These are phyloP conservation scores for Syrphus vitripennis DNA, from an alignment of 2,888 invertebrate genomes.

Conservation along the genomic window DNA sequence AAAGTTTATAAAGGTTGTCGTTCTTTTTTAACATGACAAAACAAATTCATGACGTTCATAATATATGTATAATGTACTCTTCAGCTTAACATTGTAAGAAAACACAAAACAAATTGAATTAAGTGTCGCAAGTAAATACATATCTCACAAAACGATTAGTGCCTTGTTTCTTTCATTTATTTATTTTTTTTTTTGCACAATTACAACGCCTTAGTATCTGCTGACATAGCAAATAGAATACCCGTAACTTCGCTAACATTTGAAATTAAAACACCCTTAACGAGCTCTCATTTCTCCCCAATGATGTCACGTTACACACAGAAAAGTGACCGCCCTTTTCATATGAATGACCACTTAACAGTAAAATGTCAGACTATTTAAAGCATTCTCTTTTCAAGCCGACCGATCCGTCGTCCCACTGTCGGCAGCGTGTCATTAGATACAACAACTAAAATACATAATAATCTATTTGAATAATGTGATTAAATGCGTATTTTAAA, in stretches of 20 bases:
- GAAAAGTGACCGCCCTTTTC: conserved; percentile 15
- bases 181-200: not conserved
- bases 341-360: conserved; percentile 30
- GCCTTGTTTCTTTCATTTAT: not conserved
- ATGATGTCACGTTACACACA: conserved; percentile 23
- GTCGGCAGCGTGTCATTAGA: not conserved
- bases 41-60: not conserved
- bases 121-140: conserved; percentile 2
- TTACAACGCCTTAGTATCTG: not conserved
- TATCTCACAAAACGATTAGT: conserved; percentile 5
- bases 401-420: not conserved
- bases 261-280: not conserved
- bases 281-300: conserved; percentile 9
- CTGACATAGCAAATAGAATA: not conserved
- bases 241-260: conserved; percentile 5
- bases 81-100: not conserved
- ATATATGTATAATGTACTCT: not conserved
- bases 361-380: conserved; percentile 30
- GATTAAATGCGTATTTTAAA: conserved; percentile 31
- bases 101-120: conserved; percentile 30
- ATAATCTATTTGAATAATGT: conserved; percentile 2
- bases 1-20: not conserved
- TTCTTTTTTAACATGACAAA: not conserved
- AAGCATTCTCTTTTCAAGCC: not conserved
- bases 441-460: not conserved